A percentile compares a stretch with the other conserved stretches of the same genome.
These are phyloP conservation scores for Ennomos erosarius DNA, from an alignment of 2,888 invertebrate genomes.

Conservation along the genomic window DNA sequence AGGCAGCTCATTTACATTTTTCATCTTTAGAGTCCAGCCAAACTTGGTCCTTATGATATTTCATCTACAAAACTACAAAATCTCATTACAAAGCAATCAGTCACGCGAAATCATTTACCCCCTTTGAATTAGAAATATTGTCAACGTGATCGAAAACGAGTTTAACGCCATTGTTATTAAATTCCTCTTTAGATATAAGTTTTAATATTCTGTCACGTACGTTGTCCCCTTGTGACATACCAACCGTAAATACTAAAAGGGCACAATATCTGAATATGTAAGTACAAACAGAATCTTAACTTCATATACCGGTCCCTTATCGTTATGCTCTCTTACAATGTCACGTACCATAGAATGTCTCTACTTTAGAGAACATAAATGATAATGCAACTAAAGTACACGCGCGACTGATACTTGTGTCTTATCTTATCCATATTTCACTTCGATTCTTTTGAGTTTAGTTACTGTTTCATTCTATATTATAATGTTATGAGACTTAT, in stretches of 20 bases:
- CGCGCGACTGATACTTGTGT: neutral
- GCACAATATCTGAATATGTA: slow-evolving; percentile 16
- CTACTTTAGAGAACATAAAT: too few relatives aligned
- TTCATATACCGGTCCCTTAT: neutral
- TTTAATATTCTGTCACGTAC: slow-evolving; percentile 55
- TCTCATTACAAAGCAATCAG: slow-evolving; percentile 29
- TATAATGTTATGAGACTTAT: slow-evolving; percentile 23
- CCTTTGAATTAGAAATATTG: slow-evolving; percentile 47
- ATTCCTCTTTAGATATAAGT: slow-evolving; percentile 48
- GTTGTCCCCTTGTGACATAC: slow-evolving; percentile 43
- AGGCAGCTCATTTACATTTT: too few relatives aligned
- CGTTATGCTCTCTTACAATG: too few relatives aligned
- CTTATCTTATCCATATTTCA: neutral
- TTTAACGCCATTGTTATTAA: slow-evolving; percentile 52
- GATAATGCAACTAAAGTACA: neutral
- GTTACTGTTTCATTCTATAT: slow-evolving; percentile 14
- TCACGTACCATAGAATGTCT: too few relatives aligned
- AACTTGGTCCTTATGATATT: too few relatives aligned
- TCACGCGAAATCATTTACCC: slow-evolving; percentile 42
- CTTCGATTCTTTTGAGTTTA: neutral
- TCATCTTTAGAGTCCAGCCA: too few relatives aligned
- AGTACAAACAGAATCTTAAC: slow-evolving; percentile 15
- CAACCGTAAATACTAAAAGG: slow-evolving; percentile 42
- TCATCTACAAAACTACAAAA: neutral
- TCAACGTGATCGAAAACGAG: slow-evolving; percentile 50